Evolutionary conservation across 2,797 vertebrate genomes (phyloP).

Genomic region (Otolemur crassicaudatus): DNA sequence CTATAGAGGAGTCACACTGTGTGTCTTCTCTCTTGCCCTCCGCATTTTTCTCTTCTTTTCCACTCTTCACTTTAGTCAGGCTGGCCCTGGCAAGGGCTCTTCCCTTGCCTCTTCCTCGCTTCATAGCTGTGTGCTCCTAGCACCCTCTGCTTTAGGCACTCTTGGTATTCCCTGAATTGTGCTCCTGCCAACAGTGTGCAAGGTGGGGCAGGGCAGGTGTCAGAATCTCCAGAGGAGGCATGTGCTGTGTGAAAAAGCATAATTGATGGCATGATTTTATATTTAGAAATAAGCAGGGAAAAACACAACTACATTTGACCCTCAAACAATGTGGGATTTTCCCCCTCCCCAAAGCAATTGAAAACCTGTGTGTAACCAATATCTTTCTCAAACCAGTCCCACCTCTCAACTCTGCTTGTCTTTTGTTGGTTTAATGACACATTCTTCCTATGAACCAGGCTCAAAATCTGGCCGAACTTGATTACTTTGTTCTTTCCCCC

Average conservation of each 20-base stretch:
- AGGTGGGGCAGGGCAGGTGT: background rate
- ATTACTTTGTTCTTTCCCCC: background rate
- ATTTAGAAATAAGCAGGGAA: background rate
- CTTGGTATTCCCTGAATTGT: background rate
- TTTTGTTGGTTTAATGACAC: background rate
- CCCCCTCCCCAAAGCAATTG: too few relatives aligned
- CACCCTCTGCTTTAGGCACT: background rate
- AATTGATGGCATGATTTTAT: slow-evolving; percentile 1
- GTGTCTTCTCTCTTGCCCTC: background rate
- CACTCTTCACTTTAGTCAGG: background rate
- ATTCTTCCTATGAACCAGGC: background rate
- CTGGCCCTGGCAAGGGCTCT: background rate
- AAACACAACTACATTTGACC: background rate
- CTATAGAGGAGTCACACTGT: background rate
- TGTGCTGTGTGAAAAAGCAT: background rate
- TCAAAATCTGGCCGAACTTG: background rate
- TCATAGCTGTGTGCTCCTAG: background rate
- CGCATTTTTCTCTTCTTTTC: background rate
- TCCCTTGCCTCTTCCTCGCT: background rate
- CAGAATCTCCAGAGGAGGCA: slow-evolving; percentile 24
- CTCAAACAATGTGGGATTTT: background rate
- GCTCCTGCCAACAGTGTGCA: background rate
- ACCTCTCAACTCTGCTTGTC: background rate
- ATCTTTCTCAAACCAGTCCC: background rate
- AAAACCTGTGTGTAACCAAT: background rate